Evolutionary conservation across 1,140 invertebrate species (phyloP).

Genomic region (Drosophila bipectinata): DNA sequence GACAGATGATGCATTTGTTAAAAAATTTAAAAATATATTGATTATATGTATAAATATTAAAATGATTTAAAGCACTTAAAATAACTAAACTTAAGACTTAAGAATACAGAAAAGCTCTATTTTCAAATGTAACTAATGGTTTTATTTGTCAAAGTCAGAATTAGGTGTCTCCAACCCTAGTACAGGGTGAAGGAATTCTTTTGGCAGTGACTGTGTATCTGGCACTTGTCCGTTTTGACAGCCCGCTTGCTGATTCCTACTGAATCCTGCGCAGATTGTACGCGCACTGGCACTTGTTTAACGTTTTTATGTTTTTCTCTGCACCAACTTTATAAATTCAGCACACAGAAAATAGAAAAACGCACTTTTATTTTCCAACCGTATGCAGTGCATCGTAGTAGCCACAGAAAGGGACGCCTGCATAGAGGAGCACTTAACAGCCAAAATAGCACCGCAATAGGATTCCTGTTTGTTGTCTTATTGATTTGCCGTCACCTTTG

Average conservation of each 20-base stretch:
- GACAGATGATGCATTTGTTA: neutral
- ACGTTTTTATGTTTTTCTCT: conserved; percentile 62
- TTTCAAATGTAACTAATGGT: neutral
- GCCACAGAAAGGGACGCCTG: neutral
- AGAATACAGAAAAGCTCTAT: neutral
- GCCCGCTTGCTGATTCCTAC: conserved; percentile 29
- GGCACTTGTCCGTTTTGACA: conserved; percentile 30
- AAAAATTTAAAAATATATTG: no score
- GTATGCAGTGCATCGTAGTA: conserved; percentile 6
- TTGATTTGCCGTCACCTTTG: conserved; percentile 51
- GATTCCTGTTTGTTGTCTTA: conserved; percentile 42
- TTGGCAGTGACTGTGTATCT: conserved; percentile 14
- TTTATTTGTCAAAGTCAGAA: neutral
- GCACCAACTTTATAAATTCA: conserved; percentile 48
- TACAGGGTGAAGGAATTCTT: conserved; percentile 11
- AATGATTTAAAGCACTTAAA: neutral
- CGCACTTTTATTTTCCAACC: conserved; percentile 26
- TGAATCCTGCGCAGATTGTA: conserved; percentile 29
- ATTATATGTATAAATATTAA: neutral
- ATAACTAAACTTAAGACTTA: neutral
- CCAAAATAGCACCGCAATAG: conserved; percentile 21
- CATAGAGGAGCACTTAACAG: conserved; percentile 10
- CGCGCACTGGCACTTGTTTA: conserved; percentile 50
- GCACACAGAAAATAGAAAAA: conserved; percentile 33
- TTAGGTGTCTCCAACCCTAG: neutral